Evolutionary conservation across 2,888 invertebrate species (phyloP), one percentile per base, ranked within the genome.

Genomic region (Clepsis dumicolana): DNA sequence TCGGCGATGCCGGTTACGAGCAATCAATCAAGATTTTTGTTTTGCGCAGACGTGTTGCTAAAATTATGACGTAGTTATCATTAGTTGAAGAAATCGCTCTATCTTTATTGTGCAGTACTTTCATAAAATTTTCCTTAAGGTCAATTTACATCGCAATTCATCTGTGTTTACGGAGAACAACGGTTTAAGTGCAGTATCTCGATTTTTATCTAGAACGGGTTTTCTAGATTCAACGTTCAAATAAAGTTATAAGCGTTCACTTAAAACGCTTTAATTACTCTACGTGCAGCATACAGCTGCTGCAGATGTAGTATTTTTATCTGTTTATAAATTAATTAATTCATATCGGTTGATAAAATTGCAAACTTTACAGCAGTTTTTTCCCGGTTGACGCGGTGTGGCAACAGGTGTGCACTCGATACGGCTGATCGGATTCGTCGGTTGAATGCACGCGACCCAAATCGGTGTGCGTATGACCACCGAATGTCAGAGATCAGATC

Each of bases 1-100:
- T 73, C 53, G 64, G 56, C 59, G 73, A 75, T 77, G 72, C 73
- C 25, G 64, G 79, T 78, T 73, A 21, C 71, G 71, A 77, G 79
- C 78, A 76, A 86, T 85, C 85, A 84, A 88, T 89, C 84, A 84
- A 80, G 75, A 75, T 75, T 78, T 78, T 79, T 76, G 74, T 74
- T 81, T 79, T 77, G 79, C 77, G 80, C 78, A 75, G 69, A 75
- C 32, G 52, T 50, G 73, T 66, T 73, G 75, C 73, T 59, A 71
- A 77, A 75, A 78, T 77, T 74, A 62, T 54, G 73, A 73, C 10
- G 41, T 24, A 21, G 35, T 50, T 50, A 27, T 62, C 38, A 21
- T 56, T 62, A 38, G n/a, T 52, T 70, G 70, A 77, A 73, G 76
- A 78, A 74, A 74, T 63, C 63, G 52, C 32, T 63, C 50, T 38